These are phyloP conservation scores for Episyrphus balteatus DNA, from an alignment of 1,140 invertebrate species.

Conservation along the genomic window DNA sequence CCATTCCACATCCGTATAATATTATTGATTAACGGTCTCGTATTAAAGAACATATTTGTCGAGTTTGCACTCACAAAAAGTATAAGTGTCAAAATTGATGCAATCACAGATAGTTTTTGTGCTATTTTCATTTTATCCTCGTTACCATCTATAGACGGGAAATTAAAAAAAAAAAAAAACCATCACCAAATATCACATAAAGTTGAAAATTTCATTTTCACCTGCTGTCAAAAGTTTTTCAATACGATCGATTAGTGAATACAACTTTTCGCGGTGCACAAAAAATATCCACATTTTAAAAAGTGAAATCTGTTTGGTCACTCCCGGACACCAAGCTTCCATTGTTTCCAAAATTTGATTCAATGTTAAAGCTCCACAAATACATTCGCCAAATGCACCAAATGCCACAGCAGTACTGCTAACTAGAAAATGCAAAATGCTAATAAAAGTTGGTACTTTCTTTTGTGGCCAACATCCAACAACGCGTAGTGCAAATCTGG, in stretches of 20 bases:
- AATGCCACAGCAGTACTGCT: constrained; percentile 17
- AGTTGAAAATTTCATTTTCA: not conserved
- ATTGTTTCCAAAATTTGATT: constrained; percentile 21
- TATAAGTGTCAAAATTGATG: constrained; percentile 1
- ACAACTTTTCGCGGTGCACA: constrained; percentile 15
- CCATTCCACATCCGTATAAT: too few relatives aligned
- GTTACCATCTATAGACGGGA: not conserved
- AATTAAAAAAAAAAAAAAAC: not conserved
- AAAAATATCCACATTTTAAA: constrained; percentile 26
- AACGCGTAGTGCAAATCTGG: constrained; percentile 19
- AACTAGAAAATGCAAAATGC: constrained; percentile 14
- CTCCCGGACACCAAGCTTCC: constrained; percentile 30
- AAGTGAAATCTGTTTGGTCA: constrained; percentile 25
- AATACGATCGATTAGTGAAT: constrained; percentile 12
- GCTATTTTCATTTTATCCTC: constrained; percentile 4
- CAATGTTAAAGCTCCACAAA: constrained; percentile 21
- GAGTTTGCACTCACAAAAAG: not conserved
- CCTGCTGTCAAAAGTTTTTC: constrained; percentile 9
- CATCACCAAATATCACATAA: not conserved
- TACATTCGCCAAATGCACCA: constrained; percentile 21
- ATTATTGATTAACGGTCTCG: constrained; percentile 4
- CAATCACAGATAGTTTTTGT: constrained; percentile 5
- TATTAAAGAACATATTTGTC: constrained; percentile 4
- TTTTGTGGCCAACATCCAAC: constrained; percentile 23
- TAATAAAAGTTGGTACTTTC: constrained; percentile 7